phyloP scores from a whole-genome alignment of 2,888 invertebrate genomes.

The Nebria salina region DNA sequence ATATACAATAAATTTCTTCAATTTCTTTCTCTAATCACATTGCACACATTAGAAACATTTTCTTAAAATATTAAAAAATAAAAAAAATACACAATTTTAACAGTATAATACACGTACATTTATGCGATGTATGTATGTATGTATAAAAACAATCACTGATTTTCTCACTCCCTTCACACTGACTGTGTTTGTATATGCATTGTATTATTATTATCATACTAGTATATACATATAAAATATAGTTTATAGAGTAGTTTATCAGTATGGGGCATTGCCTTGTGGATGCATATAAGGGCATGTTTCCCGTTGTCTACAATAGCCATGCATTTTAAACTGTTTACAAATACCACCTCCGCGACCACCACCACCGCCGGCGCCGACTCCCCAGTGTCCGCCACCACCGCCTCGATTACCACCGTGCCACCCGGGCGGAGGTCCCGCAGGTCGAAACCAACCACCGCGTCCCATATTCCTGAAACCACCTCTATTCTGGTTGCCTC shows the following conservation, averaged over 20 bases:
- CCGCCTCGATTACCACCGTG: conserved; percentile 57
- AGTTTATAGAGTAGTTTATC: not conserved
- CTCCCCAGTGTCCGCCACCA: conserved; percentile 62
- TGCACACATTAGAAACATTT: conserved; percentile 4
- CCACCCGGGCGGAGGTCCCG: conserved; percentile 45
- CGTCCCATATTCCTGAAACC: conserved; percentile 68
- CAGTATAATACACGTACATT: not conserved
- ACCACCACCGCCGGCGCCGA: conserved; percentile 64
- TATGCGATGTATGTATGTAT: too few species aligned
- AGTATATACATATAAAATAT: not conserved
- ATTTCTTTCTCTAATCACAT: not conserved
- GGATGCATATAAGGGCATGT: conserved; percentile 87
- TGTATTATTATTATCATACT: too few species aligned
- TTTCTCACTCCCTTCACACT: too few species aligned
- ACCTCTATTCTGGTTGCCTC: conserved; percentile 61
- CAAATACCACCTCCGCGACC: conserved; percentile 71
- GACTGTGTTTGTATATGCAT: too few species aligned
- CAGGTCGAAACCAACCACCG: conserved; percentile 56
- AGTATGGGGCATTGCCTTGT: conserved; percentile 24
- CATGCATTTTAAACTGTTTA: conserved; percentile 81
- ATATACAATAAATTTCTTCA: not conserved
- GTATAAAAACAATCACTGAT: too few species aligned
- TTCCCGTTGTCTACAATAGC: conserved; percentile 83
- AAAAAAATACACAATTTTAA: not conserved
- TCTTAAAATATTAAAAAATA: not conserved